Percentiles rank a stretch among this genome's conserved stretches.
phyloP scores from a whole-genome alignment of 1,140 invertebrate genomes.

The Leptinotarsa undecemlineata region DNA sequence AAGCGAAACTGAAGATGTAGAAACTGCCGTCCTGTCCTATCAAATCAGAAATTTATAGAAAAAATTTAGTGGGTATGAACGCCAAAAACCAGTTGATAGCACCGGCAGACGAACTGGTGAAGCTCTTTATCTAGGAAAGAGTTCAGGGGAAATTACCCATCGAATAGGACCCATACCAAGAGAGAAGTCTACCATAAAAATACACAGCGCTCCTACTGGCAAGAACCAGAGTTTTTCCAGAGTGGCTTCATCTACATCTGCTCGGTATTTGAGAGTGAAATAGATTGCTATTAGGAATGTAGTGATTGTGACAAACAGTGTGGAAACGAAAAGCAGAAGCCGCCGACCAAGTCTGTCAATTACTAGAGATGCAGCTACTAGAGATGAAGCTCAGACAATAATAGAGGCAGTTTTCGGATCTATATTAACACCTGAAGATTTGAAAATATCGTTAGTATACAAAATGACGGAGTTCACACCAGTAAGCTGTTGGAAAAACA shows the following conservation, averaged over 20 bases:
- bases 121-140: slow-evolving; percentile 77
- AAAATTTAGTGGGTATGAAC: slow-evolving; percentile 81
- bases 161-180: slow-evolving; percentile 81
- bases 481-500: slow-evolving; percentile 81
- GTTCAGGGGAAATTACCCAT: slow-evolving; percentile 76
- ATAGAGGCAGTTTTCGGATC: slow-evolving; percentile 66
- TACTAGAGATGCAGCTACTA: slow-evolving; percentile 71
- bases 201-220: slow-evolving; percentile 72
- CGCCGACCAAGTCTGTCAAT: slow-evolving; percentile 78
- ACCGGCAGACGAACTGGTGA: slow-evolving; percentile 73
- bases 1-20: slow-evolving; percentile 65
- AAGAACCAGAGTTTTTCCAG: slow-evolving; percentile 59
- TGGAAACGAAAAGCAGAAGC: slow-evolving; percentile 70
- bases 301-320: slow-evolving; percentile 65
- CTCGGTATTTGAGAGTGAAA: slow-evolving; percentile 60
- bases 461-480: slow-evolving; percentile 82
- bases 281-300: slow-evolving; percentile 69
- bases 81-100: slow-evolving; percentile 78
- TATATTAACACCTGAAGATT: slow-evolving; percentile 58
- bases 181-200: slow-evolving; percentile 79
- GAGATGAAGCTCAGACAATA: slow-evolving; percentile 73
- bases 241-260: slow-evolving; percentile 33
- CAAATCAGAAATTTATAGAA: slow-evolving; percentile 55
- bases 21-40: slow-evolving; percentile 63
- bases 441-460: slow-evolving; percentile 73